Base-by-base conservation (phyloP, 2,797 vertebrate species). In the Cyprinodon diabolis region DNA sequence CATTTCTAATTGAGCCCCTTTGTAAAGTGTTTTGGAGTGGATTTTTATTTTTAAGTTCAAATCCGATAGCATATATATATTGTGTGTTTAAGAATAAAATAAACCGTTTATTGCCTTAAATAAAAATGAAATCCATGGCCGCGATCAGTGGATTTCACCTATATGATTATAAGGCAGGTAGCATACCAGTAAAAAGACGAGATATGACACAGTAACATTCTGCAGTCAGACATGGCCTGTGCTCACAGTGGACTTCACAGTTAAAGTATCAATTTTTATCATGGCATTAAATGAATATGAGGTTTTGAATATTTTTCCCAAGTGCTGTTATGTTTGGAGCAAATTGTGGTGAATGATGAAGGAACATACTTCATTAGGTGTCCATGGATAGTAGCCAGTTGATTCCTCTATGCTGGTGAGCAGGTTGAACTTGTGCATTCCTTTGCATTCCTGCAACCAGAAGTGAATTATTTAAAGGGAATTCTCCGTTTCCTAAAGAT, bases 351-450 rank as follows among this genome's bases (percentile, higher is more conserved):
- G 15, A 85, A 69, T n/a, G 49, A 63, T 10, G 2, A 30, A 43
- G 0, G 1, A 62, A 85, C 96, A 93, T 88, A 97, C 96, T 48
- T 91, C 81, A 6, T 92, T 89, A 68, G 0, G 72, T 45, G 78
- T 76, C 95, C 96, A 96, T 0, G 66, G 72, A 13, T 82, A 86
- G 1, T 90, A 90, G 0, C 91, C 63, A 12, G 91, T 81, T 74
- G 94, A 86, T 74, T 96, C 96, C 0, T 96, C 94, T 74, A 95
- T 89, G 10, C 70, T 87, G 69, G 95, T 94, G 1, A 96, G 91
- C 7, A 96, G 94, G 66, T 97, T 96, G 71, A 95, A 89, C 25
- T 97, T 89, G 45, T 97, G 95, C 67, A 96, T 84, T 79, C 92
- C 93, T 65, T 90, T 76, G 0, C 78, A 67, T 6, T 74, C 76